A percentile compares a stretch with the other conserved stretches of the same genome.
These are phyloP conservation scores for Stenodera caucasica DNA, from an alignment of 2,888 invertebrate species.

Conservation along the genomic window DNA sequence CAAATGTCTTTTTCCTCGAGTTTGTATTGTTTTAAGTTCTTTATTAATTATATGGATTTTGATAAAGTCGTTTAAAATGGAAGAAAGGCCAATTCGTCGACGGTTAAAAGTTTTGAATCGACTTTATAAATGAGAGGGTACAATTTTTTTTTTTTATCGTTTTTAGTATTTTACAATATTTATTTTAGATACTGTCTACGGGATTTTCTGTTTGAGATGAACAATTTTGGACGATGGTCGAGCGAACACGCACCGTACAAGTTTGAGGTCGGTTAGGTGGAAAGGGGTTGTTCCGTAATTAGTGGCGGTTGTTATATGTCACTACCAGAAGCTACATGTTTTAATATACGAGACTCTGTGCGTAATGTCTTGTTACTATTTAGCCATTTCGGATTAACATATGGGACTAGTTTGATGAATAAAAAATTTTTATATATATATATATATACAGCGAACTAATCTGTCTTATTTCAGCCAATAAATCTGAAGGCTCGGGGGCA, in stretches of 20 bases:
- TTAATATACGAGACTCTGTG: conserved; percentile 32
- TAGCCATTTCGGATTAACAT: too few species aligned
- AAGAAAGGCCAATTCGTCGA: neutral
- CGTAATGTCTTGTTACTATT: conserved; percentile 31
- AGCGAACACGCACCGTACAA: conserved; percentile 20
- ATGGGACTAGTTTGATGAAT: too few species aligned
- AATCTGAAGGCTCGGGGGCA: conserved; percentile 20
- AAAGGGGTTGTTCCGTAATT: conserved; percentile 40
- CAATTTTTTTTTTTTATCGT: neutral
- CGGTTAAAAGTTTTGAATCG: neutral
- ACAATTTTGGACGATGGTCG: conserved; percentile 20
- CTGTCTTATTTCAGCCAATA: conserved; percentile 23
- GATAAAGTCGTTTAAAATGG: conserved; percentile 18
- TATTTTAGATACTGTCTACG: too few species aligned
- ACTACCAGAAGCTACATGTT: conserved; percentile 47
- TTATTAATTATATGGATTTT: conserved; percentile 33
- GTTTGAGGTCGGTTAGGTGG: conserved; percentile 40
- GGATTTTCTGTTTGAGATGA: too few species aligned
- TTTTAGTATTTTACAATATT: too few species aligned
- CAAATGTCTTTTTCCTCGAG: conserved; percentile 33
- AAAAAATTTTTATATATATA: too few species aligned
- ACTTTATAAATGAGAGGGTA: neutral
- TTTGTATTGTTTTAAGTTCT: conserved; percentile 31
- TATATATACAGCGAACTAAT: conserved; percentile 7
- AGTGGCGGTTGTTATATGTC: conserved; percentile 44